phyloP scores from a whole-genome alignment of 1,140 invertebrate species.

The Ceratosolen fusciceps region DNA sequence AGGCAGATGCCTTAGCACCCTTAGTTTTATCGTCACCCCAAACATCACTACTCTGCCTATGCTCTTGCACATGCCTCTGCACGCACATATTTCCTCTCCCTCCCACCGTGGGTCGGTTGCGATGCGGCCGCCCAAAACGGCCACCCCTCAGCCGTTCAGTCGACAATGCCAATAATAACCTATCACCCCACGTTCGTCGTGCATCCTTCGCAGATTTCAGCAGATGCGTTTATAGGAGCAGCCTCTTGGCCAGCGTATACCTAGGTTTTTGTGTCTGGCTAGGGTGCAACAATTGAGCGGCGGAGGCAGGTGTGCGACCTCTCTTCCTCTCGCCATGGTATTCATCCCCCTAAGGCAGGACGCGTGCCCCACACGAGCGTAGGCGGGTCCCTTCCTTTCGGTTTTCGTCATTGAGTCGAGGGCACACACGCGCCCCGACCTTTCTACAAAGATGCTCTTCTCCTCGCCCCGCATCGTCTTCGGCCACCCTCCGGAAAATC shows the following conservation, averaged over 20 bases:
- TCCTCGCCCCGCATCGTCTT: not conserved
- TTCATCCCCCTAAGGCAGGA: slow-evolving; percentile 47
- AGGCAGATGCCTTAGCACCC: slow-evolving; percentile 53
- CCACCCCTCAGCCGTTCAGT: not conserved
- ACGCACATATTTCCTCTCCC: not conserved
- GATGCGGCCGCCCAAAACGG: not conserved
- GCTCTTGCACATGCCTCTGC: slow-evolving; percentile 53
- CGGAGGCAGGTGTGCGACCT: slow-evolving; percentile 69
- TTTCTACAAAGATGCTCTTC: slow-evolving; percentile 11
- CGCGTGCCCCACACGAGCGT: slow-evolving; percentile 72
- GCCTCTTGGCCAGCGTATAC: slow-evolving; percentile 28
- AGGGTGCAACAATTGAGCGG: slow-evolving; percentile 61
- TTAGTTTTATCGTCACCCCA: slow-evolving; percentile 56
- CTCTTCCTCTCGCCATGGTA: slow-evolving; percentile 45
- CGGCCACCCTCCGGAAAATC: slow-evolving; percentile 25
- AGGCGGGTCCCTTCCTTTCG: slow-evolving; percentile 62
- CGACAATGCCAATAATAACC: slow-evolving; percentile 71
- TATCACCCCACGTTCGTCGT: slow-evolving; percentile 60
- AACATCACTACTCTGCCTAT: not conserved
- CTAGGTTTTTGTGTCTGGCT: slow-evolving; percentile 63
- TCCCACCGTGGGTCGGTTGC: not conserved
- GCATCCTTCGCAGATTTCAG: slow-evolving; percentile 69
- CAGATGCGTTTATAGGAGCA: slow-evolving; percentile 63
- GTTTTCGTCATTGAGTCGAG: slow-evolving; percentile 54
- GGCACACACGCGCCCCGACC: slow-evolving; percentile 16